Evolutionary conservation across 1,140 invertebrate genomes (phyloP).

Genomic region (Drosophila sechellia): DNA sequence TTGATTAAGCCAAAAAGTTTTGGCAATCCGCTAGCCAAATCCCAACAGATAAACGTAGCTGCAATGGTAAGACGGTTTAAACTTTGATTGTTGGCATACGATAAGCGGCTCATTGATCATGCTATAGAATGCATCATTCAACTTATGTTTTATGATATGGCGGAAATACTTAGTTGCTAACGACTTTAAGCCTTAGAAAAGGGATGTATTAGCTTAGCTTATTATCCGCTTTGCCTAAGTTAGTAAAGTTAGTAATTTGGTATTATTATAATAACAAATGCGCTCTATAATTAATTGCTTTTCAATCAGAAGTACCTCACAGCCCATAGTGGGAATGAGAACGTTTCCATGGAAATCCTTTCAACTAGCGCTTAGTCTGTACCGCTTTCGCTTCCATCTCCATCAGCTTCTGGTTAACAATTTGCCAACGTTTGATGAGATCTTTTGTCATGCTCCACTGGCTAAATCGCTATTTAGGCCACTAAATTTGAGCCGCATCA

Average conservation of each 20-base stretch:
- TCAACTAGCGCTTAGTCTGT: slow-evolving; percentile 9
- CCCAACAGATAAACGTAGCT: slow-evolving; percentile 15
- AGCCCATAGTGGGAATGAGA: not conserved
- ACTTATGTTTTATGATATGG: too few relatives aligned
- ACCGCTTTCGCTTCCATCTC: slow-evolving; percentile 1
- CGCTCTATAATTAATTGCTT: not conserved
- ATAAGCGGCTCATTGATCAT: slow-evolving; percentile 33
- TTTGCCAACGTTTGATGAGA: slow-evolving; percentile 46
- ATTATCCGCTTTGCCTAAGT: too few relatives aligned
- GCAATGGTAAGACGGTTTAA: slow-evolving; percentile 11
- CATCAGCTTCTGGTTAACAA: slow-evolving; percentile 22
- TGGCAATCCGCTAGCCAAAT: slow-evolving; percentile 44
- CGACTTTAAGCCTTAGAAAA: too few relatives aligned
- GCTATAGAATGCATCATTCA: too few relatives aligned
- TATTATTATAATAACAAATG: too few relatives aligned
- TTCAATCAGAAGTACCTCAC: not conserved
- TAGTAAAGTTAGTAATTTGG: too few relatives aligned
- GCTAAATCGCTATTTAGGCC: slow-evolving; percentile 50
- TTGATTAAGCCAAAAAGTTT: slow-evolving; percentile 72
- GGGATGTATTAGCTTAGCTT: too few relatives aligned
- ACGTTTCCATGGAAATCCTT: slow-evolving; percentile 4
- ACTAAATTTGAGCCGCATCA: slow-evolving; percentile 47
- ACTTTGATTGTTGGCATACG: slow-evolving; percentile 48
- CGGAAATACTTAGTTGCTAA: too few relatives aligned
- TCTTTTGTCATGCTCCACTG: slow-evolving; percentile 47